Percentiles rank a stretch among this genome's conserved stretches.
Evolutionary conservation across 2,888 invertebrate genomes (phyloP).

Genomic region (Orthosia gothica): DNA sequence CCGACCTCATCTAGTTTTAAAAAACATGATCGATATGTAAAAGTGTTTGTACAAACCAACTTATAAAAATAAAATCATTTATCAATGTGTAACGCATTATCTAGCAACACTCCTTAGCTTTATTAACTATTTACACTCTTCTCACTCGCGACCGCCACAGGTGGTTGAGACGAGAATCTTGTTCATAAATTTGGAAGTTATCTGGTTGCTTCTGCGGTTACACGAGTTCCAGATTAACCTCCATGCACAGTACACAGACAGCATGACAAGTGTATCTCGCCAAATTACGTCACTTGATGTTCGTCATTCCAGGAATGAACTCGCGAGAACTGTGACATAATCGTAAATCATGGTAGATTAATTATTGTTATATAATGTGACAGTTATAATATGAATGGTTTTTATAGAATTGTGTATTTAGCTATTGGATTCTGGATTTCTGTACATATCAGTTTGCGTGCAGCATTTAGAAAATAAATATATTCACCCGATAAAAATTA

Average conservation of each 20-base stretch:
- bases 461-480: too few species aligned
- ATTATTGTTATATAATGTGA: conserved; percentile 2
- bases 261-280: background rate
- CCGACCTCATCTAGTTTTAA: too few species aligned
- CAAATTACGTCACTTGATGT: conserved; percentile 15
- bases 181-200: background rate
- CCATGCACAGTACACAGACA: background rate
- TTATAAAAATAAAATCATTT: too few species aligned
- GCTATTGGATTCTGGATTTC: background rate
- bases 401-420: background rate
- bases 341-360: conserved; percentile 5
- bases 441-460: background rate
- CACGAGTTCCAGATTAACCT: background rate
- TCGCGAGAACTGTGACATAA: conserved; percentile 8
- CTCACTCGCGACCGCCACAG: background rate
- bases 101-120: too few species aligned
- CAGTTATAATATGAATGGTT: background rate
- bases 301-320: conserved; percentile 7
- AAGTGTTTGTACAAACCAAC: too few species aligned
- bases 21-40: too few species aligned
- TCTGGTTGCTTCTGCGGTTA: background rate
- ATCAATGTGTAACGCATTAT: too few species aligned
- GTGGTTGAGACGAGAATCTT: background rate
- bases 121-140: too few species aligned
- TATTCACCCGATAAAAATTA: too few species aligned